Base-by-base conservation (phyloP, 2,113 vertebrate genomes). In the Psephotus haematonotus region DNA sequence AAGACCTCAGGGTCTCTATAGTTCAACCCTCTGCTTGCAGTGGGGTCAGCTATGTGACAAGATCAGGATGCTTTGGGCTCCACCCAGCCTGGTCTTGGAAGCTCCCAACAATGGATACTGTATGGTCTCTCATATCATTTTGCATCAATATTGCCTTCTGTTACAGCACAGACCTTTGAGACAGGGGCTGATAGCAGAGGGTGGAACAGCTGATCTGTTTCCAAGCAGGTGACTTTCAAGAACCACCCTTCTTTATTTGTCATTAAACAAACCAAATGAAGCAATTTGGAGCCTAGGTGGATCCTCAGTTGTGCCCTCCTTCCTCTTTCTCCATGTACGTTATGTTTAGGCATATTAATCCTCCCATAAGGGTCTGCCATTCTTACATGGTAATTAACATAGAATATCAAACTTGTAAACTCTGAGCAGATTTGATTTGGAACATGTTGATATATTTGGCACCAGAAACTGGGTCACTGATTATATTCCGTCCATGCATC, bases 401-500 rank as follows among this genome's bases (percentile, higher is more conserved):
- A 95, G 81, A 97, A 97, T 92, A 95, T 82, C 80, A 96, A 93
- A 97, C 67, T 94, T 96, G 93, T 96, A 96, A 97, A 96, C 62
- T 94, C 49, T 90, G 95, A 97, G 91, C 76, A 93, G 93, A 94
- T 95, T 93, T 96, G 94, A 96, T 96, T 92, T 95, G 90, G 78
- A 97, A 95, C 88, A 96, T 53, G 67, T 68, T 92, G 88, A 95
- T 89, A 68, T 83, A 92, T 86, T 96, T 97, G 96, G 95, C 97
- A 95, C 37, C 77, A 93, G 92, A 90, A 77, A 90, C 67, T 76
- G 81, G 82, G 93, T 84, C 95, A 96, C 50, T 95, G 88, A 96
- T 84, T 97, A 65, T 94, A 83, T 93, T 96, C 92, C 53, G 62
- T 75, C 41, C 57, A 75, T 94, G 79, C 91, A 95, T 92, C 91